Conservation (phyloP, 1,140 invertebrate genomes). For the Saccostrea echinata region DNA sequence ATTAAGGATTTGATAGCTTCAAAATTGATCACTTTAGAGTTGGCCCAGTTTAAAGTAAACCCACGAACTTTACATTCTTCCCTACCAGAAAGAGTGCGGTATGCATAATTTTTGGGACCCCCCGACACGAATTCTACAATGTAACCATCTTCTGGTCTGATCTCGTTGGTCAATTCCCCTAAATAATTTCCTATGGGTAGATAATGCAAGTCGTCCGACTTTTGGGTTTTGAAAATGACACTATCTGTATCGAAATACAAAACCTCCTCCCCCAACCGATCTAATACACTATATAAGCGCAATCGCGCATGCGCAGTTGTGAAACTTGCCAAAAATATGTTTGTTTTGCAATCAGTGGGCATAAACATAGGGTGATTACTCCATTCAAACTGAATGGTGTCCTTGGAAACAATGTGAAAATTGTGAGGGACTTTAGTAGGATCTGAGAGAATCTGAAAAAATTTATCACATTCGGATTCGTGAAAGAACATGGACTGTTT, state of each 20-base stretch:
- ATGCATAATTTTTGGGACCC: conserved; percentile 61
- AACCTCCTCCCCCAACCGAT: conserved; percentile 69
- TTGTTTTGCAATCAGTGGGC: conserved; percentile 61
- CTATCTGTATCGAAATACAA: conserved; percentile 79
- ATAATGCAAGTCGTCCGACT: not conserved
- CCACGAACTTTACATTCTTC: conserved; percentile 61
- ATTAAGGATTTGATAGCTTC: conserved; percentile 48
- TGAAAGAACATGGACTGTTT: conserved; percentile 53
- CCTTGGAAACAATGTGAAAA: conserved; percentile 55
- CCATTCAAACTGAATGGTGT: conserved; percentile 53
- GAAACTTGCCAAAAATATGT: conserved; percentile 76
- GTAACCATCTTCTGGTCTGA: conserved; percentile 40
- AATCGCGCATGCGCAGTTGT: conserved; percentile 78
- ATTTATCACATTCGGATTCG: conserved; percentile 56
- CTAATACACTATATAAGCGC: conserved; percentile 76
- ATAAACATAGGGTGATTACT: conserved; percentile 16
- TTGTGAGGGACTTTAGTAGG: conserved; percentile 35
- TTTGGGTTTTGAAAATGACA: conserved; percentile 56
- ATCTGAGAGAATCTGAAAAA: conserved; percentile 70
- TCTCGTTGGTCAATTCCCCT: conserved; percentile 57
- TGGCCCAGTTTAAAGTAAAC: conserved; percentile 56
- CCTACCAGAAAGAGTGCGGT: conserved; percentile 46
- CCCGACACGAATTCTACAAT: conserved; percentile 58
- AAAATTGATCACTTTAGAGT: conserved; percentile 54
- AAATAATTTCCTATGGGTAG: conserved; percentile 49